Evolutionary conservation across 2,113 vertebrate species (phyloP).

Genomic region (Gallinago undulata): DNA sequence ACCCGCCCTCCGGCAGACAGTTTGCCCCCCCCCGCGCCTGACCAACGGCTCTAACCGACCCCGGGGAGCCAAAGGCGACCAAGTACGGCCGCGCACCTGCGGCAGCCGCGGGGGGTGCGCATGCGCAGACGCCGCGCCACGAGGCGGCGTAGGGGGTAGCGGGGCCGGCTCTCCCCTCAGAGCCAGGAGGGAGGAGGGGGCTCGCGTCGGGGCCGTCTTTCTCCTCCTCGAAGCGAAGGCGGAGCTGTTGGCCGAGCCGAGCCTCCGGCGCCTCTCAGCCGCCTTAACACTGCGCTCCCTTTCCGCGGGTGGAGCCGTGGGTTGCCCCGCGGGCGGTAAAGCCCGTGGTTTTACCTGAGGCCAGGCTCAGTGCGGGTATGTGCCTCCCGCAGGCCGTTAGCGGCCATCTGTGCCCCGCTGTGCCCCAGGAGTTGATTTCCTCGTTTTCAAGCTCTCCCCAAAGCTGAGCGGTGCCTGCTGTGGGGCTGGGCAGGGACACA

Average conservation of each 20-base stretch:
- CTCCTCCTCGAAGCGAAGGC: neutral
- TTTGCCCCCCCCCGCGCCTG: neutral
- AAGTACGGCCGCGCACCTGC: neutral
- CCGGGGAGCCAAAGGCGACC: neutral
- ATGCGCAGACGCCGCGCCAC: neutral
- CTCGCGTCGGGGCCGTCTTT: fast-evolving
- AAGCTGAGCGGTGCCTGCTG: no score
- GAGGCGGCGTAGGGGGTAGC: neutral
- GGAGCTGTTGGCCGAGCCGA: neutral
- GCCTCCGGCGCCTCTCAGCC: no score
- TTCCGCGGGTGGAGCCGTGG: neutral
- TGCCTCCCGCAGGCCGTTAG: no score
- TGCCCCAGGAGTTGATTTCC: neutral
- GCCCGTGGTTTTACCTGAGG: neutral
- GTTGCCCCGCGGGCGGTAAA: neutral
- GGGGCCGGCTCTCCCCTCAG: fast-evolving
- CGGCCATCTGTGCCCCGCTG: fast-evolving
- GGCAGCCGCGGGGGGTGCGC: neutral
- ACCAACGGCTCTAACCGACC: neutral
- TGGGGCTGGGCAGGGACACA: neutral
- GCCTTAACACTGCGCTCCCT: no score
- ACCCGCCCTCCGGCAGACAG: neutral
- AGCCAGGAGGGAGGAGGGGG: fast-evolving
- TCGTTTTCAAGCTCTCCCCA: neutral
- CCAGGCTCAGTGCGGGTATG: fast-evolving